Base-by-base conservation (phyloP, 2,113 vertebrate species). In the Coreoperca whiteheadi region DNA sequence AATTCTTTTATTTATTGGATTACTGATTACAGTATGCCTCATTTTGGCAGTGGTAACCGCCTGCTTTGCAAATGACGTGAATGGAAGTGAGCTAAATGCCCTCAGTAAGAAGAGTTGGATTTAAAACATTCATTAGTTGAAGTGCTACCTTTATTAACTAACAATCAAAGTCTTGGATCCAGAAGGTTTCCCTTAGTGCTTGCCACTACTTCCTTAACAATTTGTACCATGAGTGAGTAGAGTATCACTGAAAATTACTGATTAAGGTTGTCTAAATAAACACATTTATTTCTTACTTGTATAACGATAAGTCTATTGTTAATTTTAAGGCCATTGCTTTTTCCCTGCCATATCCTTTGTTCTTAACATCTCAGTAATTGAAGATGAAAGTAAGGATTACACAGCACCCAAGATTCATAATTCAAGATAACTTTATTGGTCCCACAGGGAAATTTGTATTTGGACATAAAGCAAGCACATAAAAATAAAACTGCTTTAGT, bases 401-500 rank as follows among this genome's bases (percentile, higher is more conserved):
- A 59, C 30, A 39, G 74, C 37, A 18, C 59, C 30, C 43, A 37
- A n/a, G 66, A 79, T 79, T 61, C 34, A 82, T 82, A 34, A 77
- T 69, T 85, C 64, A 82, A 65, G 25, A 66, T 61, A 60, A 16
- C 56, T 77, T 43, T 20, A 67, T 30, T 65, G 0, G 60, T 30
- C 1, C 51, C 60, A 48, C 30, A 11, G 69, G 43, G 59, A 60
- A 59, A 34, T 77, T 59, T 61, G 21, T 59, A 48, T 2, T n/a
- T 16, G 34, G 34, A 77, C 61, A 84, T 82, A 46, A 82, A 85
- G 67, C 23, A 1, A 74, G 18, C 25, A 30, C 14, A 69, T 79
- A 41, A 79, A 88, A 73, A 78, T 50, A 12, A 81, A 59, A 67
- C 74, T 25, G 54, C 75, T 82, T 66, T 10, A 50, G 46, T 50